These are phyloP conservation scores for Cephus pulcher DNA, from an alignment of 2,888 invertebrate species.

Conservation along the genomic window DNA sequence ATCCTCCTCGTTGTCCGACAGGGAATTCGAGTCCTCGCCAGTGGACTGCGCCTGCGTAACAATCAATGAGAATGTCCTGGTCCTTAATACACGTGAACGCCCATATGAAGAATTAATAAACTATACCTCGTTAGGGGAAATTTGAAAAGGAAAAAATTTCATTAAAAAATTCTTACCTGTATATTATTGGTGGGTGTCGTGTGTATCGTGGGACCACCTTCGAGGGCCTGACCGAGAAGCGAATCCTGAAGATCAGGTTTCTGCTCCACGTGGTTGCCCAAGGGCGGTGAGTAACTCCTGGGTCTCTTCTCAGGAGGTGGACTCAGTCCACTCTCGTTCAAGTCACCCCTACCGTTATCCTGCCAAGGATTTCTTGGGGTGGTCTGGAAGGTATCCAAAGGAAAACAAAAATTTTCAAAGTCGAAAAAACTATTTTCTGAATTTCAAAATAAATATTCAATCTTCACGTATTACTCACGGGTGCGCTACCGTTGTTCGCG, in stretches of 20 bases:
- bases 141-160: background rate
- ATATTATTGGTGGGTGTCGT: slow-evolving; percentile 64
- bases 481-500: slow-evolving; percentile 77
- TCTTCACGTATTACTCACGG: slow-evolving; percentile 69
- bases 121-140: background rate
- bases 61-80: slow-evolving; percentile 6
- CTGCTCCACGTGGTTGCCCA: slow-evolving; percentile 59
- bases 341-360: slow-evolving; percentile 69
- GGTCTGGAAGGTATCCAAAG: slow-evolving; percentile 61
- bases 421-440: background rate
- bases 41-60: slow-evolving; percentile 74
- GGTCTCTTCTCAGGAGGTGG: slow-evolving; percentile 69
- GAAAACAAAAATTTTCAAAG: slow-evolving; percentile 14
- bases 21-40: slow-evolving; percentile 85
- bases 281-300: slow-evolving; percentile 61
- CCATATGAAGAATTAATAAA: slow-evolving; percentile 2
- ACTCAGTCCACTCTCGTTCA: slow-evolving; percentile 69
- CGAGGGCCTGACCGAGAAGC: slow-evolving; percentile 81
- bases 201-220: slow-evolving; percentile 77
- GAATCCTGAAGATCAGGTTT: slow-evolving; percentile 77
- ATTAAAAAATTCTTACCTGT: slow-evolving; percentile 51
- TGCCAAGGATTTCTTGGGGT: slow-evolving; percentile 75
- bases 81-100: slow-evolving; percentile 64
- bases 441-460: background rate
- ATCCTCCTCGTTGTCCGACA: slow-evolving; percentile 64